A percentile compares a stretch with the other conserved stretches of the same genome.
Evolutionary conservation across 2,113 vertebrate species (phyloP).

Genomic region (Narcine bancroftii): DNA sequence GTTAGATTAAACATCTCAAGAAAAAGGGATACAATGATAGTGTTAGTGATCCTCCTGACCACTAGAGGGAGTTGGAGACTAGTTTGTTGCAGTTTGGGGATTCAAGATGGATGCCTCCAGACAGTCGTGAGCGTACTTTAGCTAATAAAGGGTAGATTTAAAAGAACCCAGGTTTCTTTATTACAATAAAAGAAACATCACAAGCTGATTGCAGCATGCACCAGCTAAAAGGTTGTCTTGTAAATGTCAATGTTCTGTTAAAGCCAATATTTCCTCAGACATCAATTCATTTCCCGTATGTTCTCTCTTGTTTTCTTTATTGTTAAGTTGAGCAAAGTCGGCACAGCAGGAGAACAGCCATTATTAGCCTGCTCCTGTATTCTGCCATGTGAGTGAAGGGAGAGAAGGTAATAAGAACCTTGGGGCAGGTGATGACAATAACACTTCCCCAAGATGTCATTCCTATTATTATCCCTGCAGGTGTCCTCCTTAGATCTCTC

Average conservation of each 20-base stretch:
- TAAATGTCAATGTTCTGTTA: neutral
- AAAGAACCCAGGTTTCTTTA: no score
- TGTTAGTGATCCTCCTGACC: no score
- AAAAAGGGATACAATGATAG: no score
- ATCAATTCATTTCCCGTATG: neutral
- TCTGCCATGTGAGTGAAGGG: neutral
- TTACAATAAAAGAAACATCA: no score
- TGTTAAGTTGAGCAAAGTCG: neutral
- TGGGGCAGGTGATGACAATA: neutral
- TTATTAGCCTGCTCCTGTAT: neutral
- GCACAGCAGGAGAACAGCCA: neutral
- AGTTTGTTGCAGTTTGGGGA: no score
- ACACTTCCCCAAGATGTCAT: neutral
- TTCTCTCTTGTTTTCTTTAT: neutral
- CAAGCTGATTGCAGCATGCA: neutral
- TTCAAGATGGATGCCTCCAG: no score
- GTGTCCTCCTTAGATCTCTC: neutral
- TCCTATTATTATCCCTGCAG: neutral
- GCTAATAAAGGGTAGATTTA: no score
- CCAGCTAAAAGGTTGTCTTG: neutral
- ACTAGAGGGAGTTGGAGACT: no score
- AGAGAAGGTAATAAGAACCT: neutral
- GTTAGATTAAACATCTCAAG: no score
- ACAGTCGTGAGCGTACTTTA: no score
- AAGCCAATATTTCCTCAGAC: conserved; percentile 15